Conservation (phyloP, 2,113 vertebrate genomes). For the Genyomyrus donnyi region DNA sequence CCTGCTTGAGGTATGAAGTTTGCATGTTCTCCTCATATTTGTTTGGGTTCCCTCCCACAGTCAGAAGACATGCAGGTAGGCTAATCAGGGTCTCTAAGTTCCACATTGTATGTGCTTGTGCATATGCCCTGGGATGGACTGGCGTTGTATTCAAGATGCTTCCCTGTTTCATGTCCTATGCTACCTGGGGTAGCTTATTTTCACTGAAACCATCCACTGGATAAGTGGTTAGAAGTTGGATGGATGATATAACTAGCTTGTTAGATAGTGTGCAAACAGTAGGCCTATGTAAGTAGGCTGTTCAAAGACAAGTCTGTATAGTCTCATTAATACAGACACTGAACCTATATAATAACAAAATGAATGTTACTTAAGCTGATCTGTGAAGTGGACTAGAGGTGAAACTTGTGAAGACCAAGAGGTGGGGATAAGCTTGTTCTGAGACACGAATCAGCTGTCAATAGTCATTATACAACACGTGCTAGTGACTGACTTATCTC, state of each 20-base stretch:
- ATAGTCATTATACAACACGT: not conserved
- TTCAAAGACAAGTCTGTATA: not conserved
- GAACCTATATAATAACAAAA: not conserved
- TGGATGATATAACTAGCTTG: not conserved
- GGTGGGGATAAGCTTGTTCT: not conserved
- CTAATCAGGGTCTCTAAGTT: not conserved
- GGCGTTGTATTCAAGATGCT: not conserved
- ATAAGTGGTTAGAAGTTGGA: not conserved
- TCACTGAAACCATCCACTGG: not conserved
- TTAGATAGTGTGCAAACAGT: not conserved
- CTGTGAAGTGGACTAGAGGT: not conserved
- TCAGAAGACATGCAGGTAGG: not conserved
- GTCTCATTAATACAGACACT: not conserved
- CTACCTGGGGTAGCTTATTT: not conserved
- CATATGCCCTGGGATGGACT: not conserved
- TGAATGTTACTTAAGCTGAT: not conserved
- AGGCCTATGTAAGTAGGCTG: not conserved
- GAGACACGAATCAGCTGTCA: not conserved
- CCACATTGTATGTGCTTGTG: not conserved
- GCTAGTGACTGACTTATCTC: not conserved
- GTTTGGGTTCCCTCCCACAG: not conserved
- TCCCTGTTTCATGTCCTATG: not conserved
- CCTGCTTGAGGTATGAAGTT: not conserved
- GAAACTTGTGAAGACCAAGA: not conserved
- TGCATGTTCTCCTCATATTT: not conserved